A percentile compares a stretch with the other conserved stretches of the same genome.
Evolutionary conservation across 2,113 vertebrate genomes (phyloP).

Genomic region (Scolopax mira): DNA sequence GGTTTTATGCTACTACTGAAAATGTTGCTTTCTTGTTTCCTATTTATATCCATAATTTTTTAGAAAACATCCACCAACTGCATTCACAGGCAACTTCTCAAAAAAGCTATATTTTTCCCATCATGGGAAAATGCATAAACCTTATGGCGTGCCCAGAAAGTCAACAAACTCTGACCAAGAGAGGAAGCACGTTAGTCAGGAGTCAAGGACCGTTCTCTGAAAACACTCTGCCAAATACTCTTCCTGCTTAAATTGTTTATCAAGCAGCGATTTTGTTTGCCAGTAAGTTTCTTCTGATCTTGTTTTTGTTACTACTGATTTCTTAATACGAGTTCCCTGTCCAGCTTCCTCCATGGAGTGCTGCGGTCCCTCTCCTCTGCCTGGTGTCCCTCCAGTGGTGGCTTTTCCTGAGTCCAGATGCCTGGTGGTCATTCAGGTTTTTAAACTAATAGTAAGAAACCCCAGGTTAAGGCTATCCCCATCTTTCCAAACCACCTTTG

Average conservation of each 20-base stretch:
- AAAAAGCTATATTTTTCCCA: constrained; percentile 3
- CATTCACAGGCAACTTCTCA: background rate
- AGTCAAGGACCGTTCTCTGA: constrained; percentile 50
- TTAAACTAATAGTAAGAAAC: constrained; percentile 52
- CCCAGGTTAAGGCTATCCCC: constrained; percentile 29
- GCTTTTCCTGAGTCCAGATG: constrained; percentile 32
- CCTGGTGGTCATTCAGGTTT: constrained; percentile 55
- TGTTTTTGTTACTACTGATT: background rate
- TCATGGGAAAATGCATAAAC: constrained; percentile 44
- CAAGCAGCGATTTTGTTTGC: constrained; percentile 13
- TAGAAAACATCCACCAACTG: constrained; percentile 19
- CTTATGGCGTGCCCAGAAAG: constrained; percentile 30
- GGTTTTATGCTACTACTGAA: no score
- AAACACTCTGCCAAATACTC: constrained; percentile 34
- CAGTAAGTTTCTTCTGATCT: constrained; percentile 45
- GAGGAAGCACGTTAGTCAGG: constrained; percentile 50
- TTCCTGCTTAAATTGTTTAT: constrained; percentile 60
- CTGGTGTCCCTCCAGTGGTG: background rate
- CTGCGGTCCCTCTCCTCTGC: background rate
- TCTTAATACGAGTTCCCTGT: background rate
- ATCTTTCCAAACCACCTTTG: constrained; percentile 6
- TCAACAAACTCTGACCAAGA: constrained; percentile 25
- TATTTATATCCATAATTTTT: constrained; percentile 42
- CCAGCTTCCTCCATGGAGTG: background rate
- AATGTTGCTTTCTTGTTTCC: constrained; percentile 25